These are phyloP conservation scores for Melitaea cinxia DNA, from an alignment of 1,140 invertebrate genomes.

Conservation along the genomic window DNA sequence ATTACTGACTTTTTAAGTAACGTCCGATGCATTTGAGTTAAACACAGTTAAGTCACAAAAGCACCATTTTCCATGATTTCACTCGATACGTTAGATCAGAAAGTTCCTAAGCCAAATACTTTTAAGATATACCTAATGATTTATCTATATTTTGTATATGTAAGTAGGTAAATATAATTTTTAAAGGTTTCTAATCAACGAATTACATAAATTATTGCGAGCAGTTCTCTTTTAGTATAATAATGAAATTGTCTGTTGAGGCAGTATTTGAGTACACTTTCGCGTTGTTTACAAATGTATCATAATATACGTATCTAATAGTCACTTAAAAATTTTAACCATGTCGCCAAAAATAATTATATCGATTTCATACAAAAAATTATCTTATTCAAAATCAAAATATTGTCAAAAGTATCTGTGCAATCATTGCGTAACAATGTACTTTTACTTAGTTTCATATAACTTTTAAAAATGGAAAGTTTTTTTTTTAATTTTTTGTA, in stretches of 20 bases:
- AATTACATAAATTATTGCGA: conserved; percentile 67
- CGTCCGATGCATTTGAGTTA: background rate
- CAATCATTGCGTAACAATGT: background rate
- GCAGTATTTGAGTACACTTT: conserved; percentile 26
- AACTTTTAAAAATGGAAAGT: background rate
- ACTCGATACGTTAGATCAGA: conserved; percentile 67
- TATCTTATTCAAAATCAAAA: background rate
- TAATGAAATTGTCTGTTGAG: conserved; percentile 8
- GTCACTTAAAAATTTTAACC: background rate
- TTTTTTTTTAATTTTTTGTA: background rate
- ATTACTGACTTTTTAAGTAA: background rate
- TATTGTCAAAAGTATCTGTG: background rate
- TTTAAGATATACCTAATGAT: conserved; percentile 68
- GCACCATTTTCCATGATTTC: conserved; percentile 6
- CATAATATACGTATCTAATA: conserved; percentile 6
- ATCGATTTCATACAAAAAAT: background rate
- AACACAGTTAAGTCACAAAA: background rate
- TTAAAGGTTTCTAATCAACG: conserved; percentile 78
- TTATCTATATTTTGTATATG: conserved; percentile 69
- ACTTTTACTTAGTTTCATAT: background rate
- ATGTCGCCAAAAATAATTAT: background rate
- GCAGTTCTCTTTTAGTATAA: conserved; percentile 19
- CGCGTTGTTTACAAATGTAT: conserved; percentile 4
- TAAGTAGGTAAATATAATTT: conserved; percentile 73
- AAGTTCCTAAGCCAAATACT: conserved; percentile 76